Evolutionary conservation across 2,888 invertebrate species (phyloP).

Genomic region (Tetragnatha montana): DNA sequence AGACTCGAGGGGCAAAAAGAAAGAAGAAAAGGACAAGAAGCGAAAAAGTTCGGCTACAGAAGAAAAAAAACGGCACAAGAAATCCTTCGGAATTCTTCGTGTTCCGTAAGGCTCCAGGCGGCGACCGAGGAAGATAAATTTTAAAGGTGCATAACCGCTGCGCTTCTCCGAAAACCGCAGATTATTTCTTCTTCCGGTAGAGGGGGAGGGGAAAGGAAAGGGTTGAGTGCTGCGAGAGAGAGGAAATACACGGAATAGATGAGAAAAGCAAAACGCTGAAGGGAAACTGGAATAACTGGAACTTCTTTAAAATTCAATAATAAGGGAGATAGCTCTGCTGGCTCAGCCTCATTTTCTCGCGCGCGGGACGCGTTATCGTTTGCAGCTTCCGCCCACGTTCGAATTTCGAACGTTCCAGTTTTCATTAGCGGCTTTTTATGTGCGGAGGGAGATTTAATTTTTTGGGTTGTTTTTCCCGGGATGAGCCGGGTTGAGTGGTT

Average conservation of each 20-base stretch:
- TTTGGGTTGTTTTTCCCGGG: not conserved
- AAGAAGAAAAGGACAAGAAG: not conserved
- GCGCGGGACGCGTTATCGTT: not conserved
- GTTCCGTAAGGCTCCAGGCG: not conserved
- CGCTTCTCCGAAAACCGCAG: conserved; percentile 8
- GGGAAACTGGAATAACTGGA: conserved; percentile 2
- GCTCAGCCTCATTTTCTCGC: not conserved
- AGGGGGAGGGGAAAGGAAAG: not conserved
- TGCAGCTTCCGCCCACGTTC: not conserved
- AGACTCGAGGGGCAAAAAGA: not conserved
- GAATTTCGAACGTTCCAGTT: not conserved
- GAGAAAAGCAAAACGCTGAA: not conserved
- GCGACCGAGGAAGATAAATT: not conserved
- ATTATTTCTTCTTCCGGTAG: conserved; percentile 12
- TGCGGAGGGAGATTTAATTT: not conserved
- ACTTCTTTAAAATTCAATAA: conserved; percentile 18
- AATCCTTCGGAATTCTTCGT: not conserved
- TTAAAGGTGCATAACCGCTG: conserved; percentile 6
- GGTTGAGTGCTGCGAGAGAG: not conserved
- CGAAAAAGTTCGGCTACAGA: too few relatives aligned
- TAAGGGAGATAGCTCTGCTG: not conserved
- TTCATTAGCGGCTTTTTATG: not conserved
- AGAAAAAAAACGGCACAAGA: not conserved
- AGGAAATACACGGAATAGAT: not conserved
- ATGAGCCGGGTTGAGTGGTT: not conserved